Base-by-base conservation (phyloP, 2,113 vertebrate species). In the Tiliqua scincoides region DNA sequence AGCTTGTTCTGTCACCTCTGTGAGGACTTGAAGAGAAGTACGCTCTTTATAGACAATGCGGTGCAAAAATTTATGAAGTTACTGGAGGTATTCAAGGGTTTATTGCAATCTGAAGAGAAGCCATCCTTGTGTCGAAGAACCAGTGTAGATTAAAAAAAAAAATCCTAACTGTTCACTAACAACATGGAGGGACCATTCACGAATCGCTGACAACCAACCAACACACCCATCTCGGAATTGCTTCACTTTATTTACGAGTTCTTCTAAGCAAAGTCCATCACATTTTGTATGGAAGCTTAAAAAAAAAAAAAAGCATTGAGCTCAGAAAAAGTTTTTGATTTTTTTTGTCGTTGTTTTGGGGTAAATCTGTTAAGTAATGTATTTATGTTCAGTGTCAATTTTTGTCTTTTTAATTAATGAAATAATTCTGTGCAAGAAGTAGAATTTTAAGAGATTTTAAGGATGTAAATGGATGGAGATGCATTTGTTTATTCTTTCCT, bases 331-430 rank as follows among this genome's bases (percentile, higher is more conserved):
- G 57, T 95, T 87, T 48, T 61, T 88, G 75, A 59, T 85, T 79
- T 88, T 82, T 92, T 88, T 82, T 92, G 90, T 93, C 84, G 89
- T 84, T 89, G 32, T 87, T 91, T 93, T 83, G 93, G 95, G 96
- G 93, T 93, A 82, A 95, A 96, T 95, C 93, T 95, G 93, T 97
- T 97, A 96, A 97, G 97, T 96, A 48, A 96, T 96, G 94, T 98
- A 98, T 98, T 98, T 98, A 98, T 98, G 97, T 98, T 97, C 91
- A 95, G 91, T 96, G 94, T 98, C 43, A 48, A 97, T 96, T 97
- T 96, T 96, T 95, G 84, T 96, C 96, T 95, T 94, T 91, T 95
- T 95, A 94, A 96, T 96, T 96, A 97, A 97, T 97, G 92, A 96
- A 95, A 91, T 97, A 86, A 92, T 95, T 96, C 89, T 94, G 96